These are phyloP conservation scores for Amyelois transitella DNA, from an alignment of 1,140 invertebrate genomes.

Conservation along the genomic window DNA sequence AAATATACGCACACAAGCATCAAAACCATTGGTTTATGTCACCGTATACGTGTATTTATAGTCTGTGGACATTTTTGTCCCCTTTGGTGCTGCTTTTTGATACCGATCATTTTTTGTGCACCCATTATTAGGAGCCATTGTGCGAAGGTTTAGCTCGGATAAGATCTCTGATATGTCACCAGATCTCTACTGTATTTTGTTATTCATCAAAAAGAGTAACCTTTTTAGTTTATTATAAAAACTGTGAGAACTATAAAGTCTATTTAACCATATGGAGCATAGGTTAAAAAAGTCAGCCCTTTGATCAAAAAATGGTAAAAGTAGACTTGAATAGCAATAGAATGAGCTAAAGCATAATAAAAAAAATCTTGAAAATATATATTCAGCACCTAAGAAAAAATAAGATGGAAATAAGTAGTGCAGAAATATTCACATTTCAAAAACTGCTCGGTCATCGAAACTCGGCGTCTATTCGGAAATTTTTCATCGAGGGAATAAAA, in stretches of 20 bases:
- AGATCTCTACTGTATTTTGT: constrained; percentile 44
- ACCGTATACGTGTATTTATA: constrained; percentile 36
- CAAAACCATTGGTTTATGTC: constrained; percentile 53
- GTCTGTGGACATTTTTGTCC: constrained; percentile 53
- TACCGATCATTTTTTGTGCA: constrained; percentile 66
- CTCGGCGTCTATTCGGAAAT: constrained; percentile 12
- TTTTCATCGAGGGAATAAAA: constrained; percentile 27
- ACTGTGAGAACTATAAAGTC: constrained; percentile 27
- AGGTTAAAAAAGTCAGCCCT: not conserved
- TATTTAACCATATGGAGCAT: not conserved
- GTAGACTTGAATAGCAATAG: constrained; percentile 31
- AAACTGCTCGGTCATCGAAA: constrained; percentile 32
- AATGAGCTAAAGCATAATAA: too few relatives aligned
- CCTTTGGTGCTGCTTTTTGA: constrained; percentile 59
- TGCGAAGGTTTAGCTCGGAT: constrained; percentile 63
- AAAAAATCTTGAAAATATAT: too few relatives aligned
- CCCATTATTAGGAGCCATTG: constrained; percentile 62
- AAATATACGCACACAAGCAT: too few relatives aligned
- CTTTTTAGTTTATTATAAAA: constrained; percentile 51
- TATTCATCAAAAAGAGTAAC: constrained; percentile 53
- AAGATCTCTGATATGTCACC: constrained; percentile 70
- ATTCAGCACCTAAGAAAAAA: constrained; percentile 30
- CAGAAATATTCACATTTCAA: constrained; percentile 22
- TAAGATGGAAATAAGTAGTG: constrained; percentile 33
- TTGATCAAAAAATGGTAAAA: not conserved